Evolutionary conservation across 2,797 vertebrate species (phyloP).

Genomic region (Leucoraja ocellata): DNA sequence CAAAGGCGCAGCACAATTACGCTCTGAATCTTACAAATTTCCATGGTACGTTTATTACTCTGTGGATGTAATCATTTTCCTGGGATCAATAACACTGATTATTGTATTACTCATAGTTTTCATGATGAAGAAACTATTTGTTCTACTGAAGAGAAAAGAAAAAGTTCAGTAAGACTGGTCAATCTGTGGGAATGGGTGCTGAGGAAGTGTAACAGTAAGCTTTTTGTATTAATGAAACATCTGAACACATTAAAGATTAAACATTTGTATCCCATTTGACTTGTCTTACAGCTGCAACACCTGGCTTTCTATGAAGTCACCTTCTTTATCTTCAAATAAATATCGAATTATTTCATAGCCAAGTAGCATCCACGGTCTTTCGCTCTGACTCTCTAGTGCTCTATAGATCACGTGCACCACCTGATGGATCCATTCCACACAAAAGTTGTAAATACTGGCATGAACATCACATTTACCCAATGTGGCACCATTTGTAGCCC

Average conservation of each 20-base stretch:
- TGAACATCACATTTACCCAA: too few species aligned
- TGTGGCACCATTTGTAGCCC: too few species aligned
- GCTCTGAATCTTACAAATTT: background rate
- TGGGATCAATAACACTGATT: background rate
- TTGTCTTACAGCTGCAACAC: too few species aligned
- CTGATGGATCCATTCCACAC: too few species aligned
- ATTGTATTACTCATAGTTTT: background rate
- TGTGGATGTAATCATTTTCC: background rate
- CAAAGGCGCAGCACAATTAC: background rate
- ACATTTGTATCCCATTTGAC: background rate
- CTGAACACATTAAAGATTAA: background rate
- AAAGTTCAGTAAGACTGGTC: background rate
- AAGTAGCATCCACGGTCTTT: too few species aligned
- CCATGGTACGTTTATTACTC: background rate
- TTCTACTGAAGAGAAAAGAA: background rate
- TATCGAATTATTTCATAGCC: too few species aligned
- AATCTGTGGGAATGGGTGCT: background rate
- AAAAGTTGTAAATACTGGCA: too few species aligned
- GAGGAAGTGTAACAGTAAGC: too few species aligned
- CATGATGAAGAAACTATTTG: background rate
- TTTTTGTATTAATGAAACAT: background rate
- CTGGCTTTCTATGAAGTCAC: too few species aligned
- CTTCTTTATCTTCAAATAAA: too few species aligned
- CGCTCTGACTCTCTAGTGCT: too few species aligned
- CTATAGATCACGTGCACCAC: too few species aligned